Conservation (phyloP, 2,113 vertebrate genomes). For the Phylloscopus trochilus region DNA sequence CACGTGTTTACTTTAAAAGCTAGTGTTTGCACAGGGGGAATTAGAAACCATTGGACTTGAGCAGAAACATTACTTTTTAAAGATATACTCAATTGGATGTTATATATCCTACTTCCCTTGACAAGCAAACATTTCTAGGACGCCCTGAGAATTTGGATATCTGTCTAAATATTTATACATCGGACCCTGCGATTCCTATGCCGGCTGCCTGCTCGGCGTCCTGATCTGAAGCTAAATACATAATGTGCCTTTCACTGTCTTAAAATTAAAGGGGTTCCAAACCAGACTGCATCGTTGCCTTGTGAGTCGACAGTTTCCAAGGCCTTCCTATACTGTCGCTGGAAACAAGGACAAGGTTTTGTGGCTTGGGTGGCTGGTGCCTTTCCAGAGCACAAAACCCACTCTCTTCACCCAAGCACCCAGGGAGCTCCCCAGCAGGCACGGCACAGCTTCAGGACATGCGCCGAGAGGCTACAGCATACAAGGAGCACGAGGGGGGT, state of each 20-base stretch:
- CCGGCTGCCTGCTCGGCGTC: constrained; percentile 19
- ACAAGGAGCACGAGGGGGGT: neutral
- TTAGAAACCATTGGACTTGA: constrained; percentile 42
- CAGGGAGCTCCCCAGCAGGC: fast-evolving
- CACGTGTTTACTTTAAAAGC: constrained; percentile 60
- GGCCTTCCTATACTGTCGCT: neutral
- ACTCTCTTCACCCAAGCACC: neutral
- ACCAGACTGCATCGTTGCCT: neutral
- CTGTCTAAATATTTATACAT: constrained; percentile 72
- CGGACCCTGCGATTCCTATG: neutral
- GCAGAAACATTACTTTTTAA: constrained; percentile 65
- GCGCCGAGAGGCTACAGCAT: neutral
- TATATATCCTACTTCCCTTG: constrained; percentile 68
- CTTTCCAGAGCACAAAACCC: neutral
- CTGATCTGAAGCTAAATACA: constrained; percentile 27
- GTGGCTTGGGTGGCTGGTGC: neutral
- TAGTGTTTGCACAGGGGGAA: constrained; percentile 54
- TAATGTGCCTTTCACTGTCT: constrained; percentile 38
- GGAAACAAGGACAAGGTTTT: neutral
- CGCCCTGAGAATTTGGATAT: constrained; percentile 61
- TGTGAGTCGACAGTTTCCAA: neutral
- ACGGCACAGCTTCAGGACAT: fast-evolving
- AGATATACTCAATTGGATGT: constrained; percentile 67
- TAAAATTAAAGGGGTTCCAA: neutral
- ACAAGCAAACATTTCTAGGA: constrained; percentile 70